Evolutionary conservation across 2,888 invertebrate genomes (phyloP).

Genomic region (Ferdinandea cuprea): DNA sequence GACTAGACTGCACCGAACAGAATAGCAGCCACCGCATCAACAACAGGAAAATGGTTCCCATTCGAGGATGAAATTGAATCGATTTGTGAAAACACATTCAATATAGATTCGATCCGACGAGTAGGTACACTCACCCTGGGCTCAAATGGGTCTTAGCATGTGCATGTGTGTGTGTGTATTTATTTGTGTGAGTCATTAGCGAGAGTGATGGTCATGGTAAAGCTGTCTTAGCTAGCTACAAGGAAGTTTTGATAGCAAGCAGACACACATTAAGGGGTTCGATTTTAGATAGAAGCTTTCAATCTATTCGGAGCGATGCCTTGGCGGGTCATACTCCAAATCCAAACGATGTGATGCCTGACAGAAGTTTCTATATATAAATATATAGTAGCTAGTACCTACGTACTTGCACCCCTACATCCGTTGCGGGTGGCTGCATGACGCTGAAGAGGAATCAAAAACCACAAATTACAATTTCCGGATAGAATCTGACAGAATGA

Average conservation of each 20-base stretch:
- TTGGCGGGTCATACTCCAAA: not conserved
- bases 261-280: conserved; percentile 18
- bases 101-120: conserved; percentile 11
- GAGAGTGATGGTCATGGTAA: conserved; percentile 12
- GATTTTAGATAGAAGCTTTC: conserved; percentile 18
- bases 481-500: conserved; percentile 46
- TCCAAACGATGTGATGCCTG: conserved; percentile 1
- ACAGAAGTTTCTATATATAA: conserved; percentile 15
- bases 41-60: conserved; percentile 75
- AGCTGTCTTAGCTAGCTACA: conserved; percentile 36
- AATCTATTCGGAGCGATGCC: not conserved
- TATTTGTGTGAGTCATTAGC: not conserved
- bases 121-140: conserved; percentile 25
- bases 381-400: not conserved
- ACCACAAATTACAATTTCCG: conserved; percentile 63
- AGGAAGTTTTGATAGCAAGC: conserved; percentile 27
- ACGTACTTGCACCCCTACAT: not conserved
- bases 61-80: conserved; percentile 80
- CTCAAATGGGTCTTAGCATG: conserved; percentile 26
- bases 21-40: conserved; percentile 38
- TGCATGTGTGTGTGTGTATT: not conserved
- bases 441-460: conserved; percentile 37
- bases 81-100: conserved; percentile 78
- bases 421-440: not conserved
- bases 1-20: conserved; percentile 25